These are phyloP conservation scores for Alectoris magna DNA, from an alignment of 2,797 vertebrate genomes.

Conservation along the genomic window DNA sequence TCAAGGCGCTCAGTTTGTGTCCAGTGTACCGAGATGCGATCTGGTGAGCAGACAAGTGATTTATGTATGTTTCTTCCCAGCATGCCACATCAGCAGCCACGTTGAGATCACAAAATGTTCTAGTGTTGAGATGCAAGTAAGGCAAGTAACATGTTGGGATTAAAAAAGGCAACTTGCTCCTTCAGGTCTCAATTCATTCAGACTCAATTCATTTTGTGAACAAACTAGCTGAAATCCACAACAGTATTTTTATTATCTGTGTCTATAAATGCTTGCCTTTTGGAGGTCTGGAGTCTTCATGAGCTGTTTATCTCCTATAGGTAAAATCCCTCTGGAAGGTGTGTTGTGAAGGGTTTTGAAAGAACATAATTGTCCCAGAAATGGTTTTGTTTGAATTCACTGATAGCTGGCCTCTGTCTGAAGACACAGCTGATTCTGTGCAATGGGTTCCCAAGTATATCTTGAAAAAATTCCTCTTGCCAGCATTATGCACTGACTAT, in stretches of 20 bases:
- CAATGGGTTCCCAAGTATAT: not conserved
- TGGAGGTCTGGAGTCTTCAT: not conserved
- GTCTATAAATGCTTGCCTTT: not conserved
- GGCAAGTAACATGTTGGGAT: not conserved
- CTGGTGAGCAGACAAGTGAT: constrained; percentile 82
- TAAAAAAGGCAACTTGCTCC: not conserved
- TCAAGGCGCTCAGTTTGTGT: constrained; percentile 88
- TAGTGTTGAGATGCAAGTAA: not conserved
- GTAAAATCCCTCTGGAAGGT: not conserved
- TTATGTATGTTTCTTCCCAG: fast-evolving
- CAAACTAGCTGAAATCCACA: not conserved
- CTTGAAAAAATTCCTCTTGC: not conserved
- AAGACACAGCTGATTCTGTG: not conserved
- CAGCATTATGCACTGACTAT: not conserved
- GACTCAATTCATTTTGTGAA: not conserved
- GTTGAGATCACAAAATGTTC: not conserved
- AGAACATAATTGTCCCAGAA: not conserved
- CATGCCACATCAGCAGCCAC: not conserved
- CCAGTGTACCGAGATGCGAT: constrained; percentile 84
- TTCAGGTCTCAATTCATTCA: not conserved
- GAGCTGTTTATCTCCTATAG: not conserved
- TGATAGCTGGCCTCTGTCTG: not conserved
- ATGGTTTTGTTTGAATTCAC: not conserved
- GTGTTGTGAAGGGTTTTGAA: not conserved
- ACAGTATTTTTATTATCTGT: not conserved